Conservation (phyloP, 1,140 invertebrate species). For the Camponotus vicinus region DNA sequence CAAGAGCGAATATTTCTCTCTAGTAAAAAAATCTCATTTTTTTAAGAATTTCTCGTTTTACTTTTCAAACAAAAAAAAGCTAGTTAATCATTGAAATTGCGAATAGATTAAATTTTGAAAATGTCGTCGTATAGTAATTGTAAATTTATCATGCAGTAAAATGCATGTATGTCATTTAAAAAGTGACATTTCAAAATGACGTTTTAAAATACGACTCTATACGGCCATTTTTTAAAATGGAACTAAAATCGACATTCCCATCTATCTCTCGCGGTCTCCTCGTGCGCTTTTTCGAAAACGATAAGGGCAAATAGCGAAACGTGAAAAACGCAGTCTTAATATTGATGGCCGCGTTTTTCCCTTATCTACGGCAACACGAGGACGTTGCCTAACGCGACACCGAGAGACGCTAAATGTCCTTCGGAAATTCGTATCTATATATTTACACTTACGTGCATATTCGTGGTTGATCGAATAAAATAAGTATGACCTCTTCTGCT, state of each 20-base stretch:
- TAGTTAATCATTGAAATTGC: not conserved
- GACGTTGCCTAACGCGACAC: not conserved
- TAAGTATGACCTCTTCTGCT: conserved; percentile 56
- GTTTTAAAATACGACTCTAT: not conserved
- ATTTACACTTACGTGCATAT: not conserved
- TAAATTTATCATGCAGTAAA: no score
- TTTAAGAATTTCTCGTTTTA: not conserved
- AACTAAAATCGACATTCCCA: not conserved
- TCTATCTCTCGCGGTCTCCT: not conserved
- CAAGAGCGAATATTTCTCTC: not conserved
- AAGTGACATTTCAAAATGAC: not conserved
- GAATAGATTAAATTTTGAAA: not conserved
- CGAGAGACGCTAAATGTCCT: conserved; percentile 29
- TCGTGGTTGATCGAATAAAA: conserved; percentile 63
- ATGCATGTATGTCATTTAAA: not conserved
- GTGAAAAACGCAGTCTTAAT: conserved; percentile 19
- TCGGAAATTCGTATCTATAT: conserved; percentile 45
- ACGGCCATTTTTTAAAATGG: not conserved
- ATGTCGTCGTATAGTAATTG: not conserved
- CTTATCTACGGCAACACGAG: not conserved
- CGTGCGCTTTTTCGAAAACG: conserved; percentile 3
- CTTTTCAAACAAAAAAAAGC: not conserved
- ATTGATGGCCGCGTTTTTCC: not conserved
- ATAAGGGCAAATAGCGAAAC: conserved; percentile 23
- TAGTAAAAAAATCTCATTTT: no score